Evolutionary conservation across 2,113 vertebrate species (phyloP).

Genomic region (Cheirogaleus medius): DNA sequence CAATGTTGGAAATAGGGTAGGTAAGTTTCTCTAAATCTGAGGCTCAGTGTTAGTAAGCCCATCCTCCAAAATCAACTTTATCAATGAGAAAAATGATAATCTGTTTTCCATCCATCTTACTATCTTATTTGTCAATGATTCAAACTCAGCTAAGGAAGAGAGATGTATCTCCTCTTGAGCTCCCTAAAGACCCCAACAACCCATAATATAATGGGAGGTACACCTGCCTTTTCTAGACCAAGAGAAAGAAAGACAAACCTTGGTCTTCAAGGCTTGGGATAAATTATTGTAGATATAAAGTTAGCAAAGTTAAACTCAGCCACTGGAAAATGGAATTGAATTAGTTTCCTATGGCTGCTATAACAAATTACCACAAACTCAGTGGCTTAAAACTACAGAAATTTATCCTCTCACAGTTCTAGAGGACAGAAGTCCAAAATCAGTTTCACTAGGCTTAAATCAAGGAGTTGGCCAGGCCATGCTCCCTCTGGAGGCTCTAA

Average conservation of each 20-base stretch:
- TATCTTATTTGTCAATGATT: neutral
- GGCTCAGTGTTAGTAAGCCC: neutral
- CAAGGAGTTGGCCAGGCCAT: neutral
- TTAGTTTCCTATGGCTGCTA: neutral
- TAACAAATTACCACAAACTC: neutral
- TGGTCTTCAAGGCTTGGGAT: neutral
- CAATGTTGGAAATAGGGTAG: neutral
- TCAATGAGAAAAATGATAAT: neutral
- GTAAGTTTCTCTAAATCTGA: neutral
- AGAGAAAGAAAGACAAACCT: neutral
- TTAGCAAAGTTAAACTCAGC: neutral
- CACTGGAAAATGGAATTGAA: neutral
- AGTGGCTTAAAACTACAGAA: neutral
- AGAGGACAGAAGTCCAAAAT: neutral
- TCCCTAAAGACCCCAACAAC: neutral
- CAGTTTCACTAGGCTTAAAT: neutral
- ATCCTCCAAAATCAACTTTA: neutral
- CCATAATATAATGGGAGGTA: neutral
- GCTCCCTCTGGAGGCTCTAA: neutral
- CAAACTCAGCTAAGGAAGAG: neutral
- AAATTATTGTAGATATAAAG: neutral
- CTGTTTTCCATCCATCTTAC: neutral
- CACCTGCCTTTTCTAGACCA: neutral
- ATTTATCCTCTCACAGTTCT: neutral
- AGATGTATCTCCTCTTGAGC: neutral